Base-by-base conservation (phyloP, 2,797 vertebrate species). In the Antrozous pallidus region DNA sequence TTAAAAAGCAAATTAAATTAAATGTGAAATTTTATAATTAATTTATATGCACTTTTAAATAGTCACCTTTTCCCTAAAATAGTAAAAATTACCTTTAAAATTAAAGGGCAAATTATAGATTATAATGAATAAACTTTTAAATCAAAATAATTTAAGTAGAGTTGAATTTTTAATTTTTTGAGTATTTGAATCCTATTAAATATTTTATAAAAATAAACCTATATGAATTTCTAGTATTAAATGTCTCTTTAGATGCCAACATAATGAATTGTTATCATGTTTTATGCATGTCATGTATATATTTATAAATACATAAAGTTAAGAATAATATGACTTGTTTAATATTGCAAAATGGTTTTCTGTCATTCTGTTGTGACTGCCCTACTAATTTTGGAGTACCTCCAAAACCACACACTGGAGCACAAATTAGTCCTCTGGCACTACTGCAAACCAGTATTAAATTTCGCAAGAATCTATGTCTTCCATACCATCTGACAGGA, bases 131-230 rank as follows among this genome's bases (percentile, higher is more conserved):
- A 51, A 86, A 45, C 0, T 49, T 88, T 85, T 45, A 49, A 79
- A 81, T 70, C 33, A 81, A 92, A 93, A 81, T 86, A 26, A 77
- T 70, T 75, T 89, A 75, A 56, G 78, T 33, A 45, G 33, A 92
- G 31, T 7, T 33, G 38, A 63, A 10, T 65, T 91, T 81, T 93
- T 56, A 36, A 45, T 47, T 80, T 80, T 88, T 79, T 67, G 40
- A 58, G n/a, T 87, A 67, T 83, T 38, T 45, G 11, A 82, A 67
- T 63, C 36, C 8, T 38, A 33, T 78, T 67, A 83, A 74, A 79
- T 88, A 54, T 36, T 82, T 77, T 38, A 81, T 42, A 65, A 79
- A 89, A 58, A 56, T 83, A 83, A 69, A 67, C 22, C 2, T 38
- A 14, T 47, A 56, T 67, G 6, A 54, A 45, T 89, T 58, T 67